Evolutionary conservation across 2,797 vertebrate genomes (phyloP).

Genomic region (Leptodactylus fallax): DNA sequence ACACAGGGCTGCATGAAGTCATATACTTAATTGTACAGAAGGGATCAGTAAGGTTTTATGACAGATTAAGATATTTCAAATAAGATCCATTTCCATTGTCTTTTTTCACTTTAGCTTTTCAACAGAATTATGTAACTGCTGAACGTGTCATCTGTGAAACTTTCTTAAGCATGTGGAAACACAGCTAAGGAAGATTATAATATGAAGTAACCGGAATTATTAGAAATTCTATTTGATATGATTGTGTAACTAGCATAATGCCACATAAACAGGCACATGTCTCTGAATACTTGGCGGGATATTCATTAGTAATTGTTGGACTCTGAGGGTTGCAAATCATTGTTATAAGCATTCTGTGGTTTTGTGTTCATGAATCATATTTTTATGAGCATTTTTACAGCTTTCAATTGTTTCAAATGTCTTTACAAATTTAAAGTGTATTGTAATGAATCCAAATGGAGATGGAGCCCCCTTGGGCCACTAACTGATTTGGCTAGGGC

Average conservation of each 20-base stretch:
- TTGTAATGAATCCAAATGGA: background rate
- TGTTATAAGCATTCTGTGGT: background rate
- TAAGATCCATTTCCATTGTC: background rate
- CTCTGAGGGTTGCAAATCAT: background rate
- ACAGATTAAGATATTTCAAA: slow-evolving; percentile 1
- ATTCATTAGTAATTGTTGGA: background rate
- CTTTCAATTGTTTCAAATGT: background rate
- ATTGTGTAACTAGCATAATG: background rate
- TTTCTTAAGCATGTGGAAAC: background rate
- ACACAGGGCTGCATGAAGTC: slow-evolving; percentile 7
- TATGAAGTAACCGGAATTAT: background rate
- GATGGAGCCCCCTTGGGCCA: too few relatives aligned
- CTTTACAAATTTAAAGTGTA: background rate
- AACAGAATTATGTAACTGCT: background rate
- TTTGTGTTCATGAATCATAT: background rate
- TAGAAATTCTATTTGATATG: background rate
- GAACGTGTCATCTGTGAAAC: background rate
- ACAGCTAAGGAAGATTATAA: background rate
- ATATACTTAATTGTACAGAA: slow-evolving; percentile 5
- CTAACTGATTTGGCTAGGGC: too few relatives aligned
- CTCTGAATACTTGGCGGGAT: background rate
- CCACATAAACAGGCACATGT: background rate
- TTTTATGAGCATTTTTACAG: background rate
- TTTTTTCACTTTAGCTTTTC: background rate
- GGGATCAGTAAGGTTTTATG: background rate